Conservation (phyloP, 2,113 vertebrate species). For the Fulica atra region DNA sequence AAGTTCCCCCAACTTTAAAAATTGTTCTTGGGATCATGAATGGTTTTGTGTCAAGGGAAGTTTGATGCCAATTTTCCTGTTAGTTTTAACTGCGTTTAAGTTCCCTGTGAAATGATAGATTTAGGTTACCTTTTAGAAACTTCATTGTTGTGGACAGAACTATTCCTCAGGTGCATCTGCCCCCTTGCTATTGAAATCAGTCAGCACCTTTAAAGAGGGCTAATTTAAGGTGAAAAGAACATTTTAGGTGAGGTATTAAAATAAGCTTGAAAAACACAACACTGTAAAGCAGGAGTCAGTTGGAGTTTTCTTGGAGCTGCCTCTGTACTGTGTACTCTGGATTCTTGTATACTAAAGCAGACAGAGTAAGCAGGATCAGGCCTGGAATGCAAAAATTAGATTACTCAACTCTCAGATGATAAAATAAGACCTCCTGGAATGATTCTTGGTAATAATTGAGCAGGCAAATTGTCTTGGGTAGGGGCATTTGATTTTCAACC, state of each 20-base stretch:
- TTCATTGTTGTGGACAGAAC: background rate
- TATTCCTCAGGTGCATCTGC: background rate
- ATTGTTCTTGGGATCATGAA: background rate
- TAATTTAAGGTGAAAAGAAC: background rate
- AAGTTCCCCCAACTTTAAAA: background rate
- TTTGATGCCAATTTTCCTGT: background rate
- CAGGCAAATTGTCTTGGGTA: background rate
- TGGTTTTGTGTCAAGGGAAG: background rate
- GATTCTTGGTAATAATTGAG: background rate
- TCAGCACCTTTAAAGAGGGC: background rate
- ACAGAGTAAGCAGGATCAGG: background rate
- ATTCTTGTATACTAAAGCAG: background rate
- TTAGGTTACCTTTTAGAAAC: background rate
- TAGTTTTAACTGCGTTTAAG: background rate
- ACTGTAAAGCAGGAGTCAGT: background rate
- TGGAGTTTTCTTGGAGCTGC: background rate
- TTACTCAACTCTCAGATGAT: background rate
- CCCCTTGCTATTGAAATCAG: background rate
- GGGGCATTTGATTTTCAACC: background rate
- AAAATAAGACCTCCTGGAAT: background rate
- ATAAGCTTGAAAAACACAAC: background rate
- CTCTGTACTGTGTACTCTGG: background rate
- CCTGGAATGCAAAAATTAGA: background rate
- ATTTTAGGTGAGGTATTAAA: background rate
- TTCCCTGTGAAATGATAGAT: background rate